phyloP scores from a whole-genome alignment of 2,888 invertebrate genomes.

The Ormyrus rosae region DNA sequence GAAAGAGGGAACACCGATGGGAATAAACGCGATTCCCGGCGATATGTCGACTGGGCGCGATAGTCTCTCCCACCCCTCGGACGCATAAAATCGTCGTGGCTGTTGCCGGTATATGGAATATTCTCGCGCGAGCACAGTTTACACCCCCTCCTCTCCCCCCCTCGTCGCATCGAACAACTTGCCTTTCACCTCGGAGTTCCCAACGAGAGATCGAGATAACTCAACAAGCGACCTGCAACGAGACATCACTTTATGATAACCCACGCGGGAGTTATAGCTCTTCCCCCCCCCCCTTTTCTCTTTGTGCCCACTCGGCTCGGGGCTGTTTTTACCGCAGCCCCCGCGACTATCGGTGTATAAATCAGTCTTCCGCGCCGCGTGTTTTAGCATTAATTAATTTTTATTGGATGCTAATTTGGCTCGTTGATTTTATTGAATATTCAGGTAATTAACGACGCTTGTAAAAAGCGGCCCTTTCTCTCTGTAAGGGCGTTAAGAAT shows the following conservation, averaged over 20 bases:
- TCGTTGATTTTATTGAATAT: no score
- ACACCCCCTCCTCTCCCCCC: not conserved
- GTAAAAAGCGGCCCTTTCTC: no score
- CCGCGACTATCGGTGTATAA: no score
- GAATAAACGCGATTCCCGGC: constrained; percentile 32
- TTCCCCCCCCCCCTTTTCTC: not conserved
- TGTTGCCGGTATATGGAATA: not conserved
- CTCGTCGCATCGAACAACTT: no score
- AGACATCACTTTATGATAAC: constrained; percentile 39
- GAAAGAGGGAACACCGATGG: constrained; percentile 21
- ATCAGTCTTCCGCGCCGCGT: no score
- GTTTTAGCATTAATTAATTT: not conserved
- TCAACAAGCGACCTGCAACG: constrained; percentile 13
- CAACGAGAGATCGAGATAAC: constrained; percentile 24
- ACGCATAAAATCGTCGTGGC: constrained; percentile 3
- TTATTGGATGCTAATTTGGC: not conserved
- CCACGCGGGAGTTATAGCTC: constrained; percentile 22
- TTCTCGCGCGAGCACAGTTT: not conserved
- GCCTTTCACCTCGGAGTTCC: no score
- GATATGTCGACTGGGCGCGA: not conserved
- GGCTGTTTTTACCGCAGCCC: not conserved
- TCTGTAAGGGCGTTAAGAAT: no score
- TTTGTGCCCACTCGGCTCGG: not conserved
- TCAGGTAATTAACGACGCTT: no score
- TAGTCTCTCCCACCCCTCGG: not conserved